Evolutionary conservation across 2,113 vertebrate genomes (phyloP), one percentile per base, ranked within the genome.

Genomic region (Hemiprocne comata): DNA sequence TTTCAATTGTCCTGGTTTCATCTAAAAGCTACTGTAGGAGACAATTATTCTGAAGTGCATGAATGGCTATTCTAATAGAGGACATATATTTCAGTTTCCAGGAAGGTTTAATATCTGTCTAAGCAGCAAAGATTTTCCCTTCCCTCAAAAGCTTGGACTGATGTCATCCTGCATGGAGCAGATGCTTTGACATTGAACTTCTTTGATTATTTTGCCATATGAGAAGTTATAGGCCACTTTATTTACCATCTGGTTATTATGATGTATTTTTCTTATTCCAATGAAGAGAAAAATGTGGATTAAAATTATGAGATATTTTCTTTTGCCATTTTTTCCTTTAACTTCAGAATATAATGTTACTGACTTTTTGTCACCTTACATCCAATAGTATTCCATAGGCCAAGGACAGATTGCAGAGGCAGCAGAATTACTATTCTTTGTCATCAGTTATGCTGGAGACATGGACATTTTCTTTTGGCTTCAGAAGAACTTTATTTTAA

Each of bases 41-140:
- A 61, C 10, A 89, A 53, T 77, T 80, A 36, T 89, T 83, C 72
- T 65, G 53, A 90, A 84, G 31, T 78, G 7, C 9, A 69, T 2
- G 3, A 90, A 57, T 78, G n/a, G 69, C 38, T 75, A 38, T 67
- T 91, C 69, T 80, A 73, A 80, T 76, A 82, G 34, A 14, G 51
- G 15, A 79, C 13, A 73, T 62, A 42, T 51, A 93, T 85, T 91
- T 95, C 85, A 79, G 57, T 87, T 89, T 73, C 84, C 62, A 48
- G 81, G 64, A 90, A 93, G 36, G 62, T 77, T 95, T 91, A 93
- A 55, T 86, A 91, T 60, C 74, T 76, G 3, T 73, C 66, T 80
- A 77, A 95, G 67, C 53, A 93, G 72, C 61, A 85, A 85, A 57
- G n/a, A 24, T 50, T 93, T 88, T 88, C 26, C 44, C 4, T 90